Evolutionary conservation across 2,888 invertebrate species (phyloP).

Genomic region (Lumbricus terrestris): DNA sequence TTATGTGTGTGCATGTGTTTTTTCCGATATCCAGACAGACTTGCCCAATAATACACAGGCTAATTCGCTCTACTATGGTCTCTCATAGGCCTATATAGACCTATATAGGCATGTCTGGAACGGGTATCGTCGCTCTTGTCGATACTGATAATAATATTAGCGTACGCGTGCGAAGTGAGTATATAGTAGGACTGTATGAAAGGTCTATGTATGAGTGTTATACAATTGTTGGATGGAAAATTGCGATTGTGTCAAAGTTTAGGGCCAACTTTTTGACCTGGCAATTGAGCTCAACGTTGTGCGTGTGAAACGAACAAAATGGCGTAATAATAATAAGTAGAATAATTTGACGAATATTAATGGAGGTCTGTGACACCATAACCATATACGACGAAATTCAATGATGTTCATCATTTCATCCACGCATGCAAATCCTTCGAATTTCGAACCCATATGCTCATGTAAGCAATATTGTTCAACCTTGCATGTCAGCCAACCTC

Average conservation of each 20-base stretch:
- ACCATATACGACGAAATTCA: not conserved
- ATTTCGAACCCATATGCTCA: not conserved
- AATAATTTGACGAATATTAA: not conserved
- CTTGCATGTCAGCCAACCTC: not conserved
- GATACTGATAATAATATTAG: not conserved
- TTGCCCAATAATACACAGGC: no score
- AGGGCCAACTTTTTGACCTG: not conserved
- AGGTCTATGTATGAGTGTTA: not conserved
- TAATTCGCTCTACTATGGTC: no score
- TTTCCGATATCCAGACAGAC: no score
- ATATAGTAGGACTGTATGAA: no score
- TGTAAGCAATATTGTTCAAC: not conserved
- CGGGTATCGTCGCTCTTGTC: conserved; percentile 18
- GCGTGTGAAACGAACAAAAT: not conserved
- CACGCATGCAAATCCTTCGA: not conserved
- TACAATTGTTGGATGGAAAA: not conserved
- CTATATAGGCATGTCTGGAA: no score
- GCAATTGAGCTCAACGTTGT: no score
- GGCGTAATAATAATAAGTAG: not conserved
- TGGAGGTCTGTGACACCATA: not conserved
- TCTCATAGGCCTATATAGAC: no score
- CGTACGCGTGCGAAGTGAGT: no score
- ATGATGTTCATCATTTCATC: not conserved
- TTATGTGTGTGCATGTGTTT: no score
- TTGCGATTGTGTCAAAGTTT: not conserved